Conservation (phyloP, 2,113 vertebrate species). For the Lepidothrix coronata region DNA sequence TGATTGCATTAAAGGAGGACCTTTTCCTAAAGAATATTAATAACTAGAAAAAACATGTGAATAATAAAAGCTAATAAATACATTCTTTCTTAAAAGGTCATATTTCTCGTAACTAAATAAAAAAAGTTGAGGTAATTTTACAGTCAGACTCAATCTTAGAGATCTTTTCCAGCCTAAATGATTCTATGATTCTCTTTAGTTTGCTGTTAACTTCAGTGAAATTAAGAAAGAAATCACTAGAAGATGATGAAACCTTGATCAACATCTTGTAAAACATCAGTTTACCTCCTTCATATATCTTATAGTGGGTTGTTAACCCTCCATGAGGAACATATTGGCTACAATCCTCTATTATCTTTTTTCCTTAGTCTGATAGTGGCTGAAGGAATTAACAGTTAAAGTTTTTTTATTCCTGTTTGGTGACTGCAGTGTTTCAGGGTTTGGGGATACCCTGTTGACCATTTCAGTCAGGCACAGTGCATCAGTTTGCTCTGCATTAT, state of each 20-base stretch:
- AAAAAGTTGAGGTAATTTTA: neutral
- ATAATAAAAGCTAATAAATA: neutral
- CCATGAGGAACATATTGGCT: neutral
- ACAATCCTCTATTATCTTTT: neutral
- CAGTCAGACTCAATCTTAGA: neutral
- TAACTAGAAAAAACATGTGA: neutral
- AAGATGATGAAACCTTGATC: neutral
- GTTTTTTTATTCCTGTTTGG: neutral
- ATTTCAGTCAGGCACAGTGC: neutral
- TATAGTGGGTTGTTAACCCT: neutral
- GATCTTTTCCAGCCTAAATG: neutral
- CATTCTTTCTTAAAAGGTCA: neutral
- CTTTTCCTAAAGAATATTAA: neutral
- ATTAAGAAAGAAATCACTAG: neutral
- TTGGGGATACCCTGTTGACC: neutral
- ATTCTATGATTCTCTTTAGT: neutral
- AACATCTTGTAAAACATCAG: neutral
- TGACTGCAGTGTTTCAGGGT: neutral
- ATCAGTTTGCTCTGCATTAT: neutral
- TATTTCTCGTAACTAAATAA: neutral
- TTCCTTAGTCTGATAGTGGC: neutral
- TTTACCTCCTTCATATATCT: neutral
- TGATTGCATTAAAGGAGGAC: neutral
- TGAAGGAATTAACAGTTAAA: neutral
- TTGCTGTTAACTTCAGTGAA: neutral